Evolutionary conservation across 2,888 invertebrate species (phyloP).

Genomic region (Zygogramma bicolorata): DNA sequence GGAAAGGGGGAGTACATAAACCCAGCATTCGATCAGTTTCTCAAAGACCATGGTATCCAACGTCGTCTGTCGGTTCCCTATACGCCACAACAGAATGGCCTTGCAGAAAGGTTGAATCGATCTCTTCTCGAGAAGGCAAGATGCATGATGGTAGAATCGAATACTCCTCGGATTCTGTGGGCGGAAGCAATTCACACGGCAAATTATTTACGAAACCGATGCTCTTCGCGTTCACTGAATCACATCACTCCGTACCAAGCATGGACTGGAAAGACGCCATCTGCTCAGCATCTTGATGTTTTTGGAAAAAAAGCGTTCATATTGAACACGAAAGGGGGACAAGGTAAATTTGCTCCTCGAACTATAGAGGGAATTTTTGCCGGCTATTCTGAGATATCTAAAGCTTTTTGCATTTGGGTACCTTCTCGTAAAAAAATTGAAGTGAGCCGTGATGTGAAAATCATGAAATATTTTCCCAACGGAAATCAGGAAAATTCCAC

Average conservation of each 20-base stretch:
- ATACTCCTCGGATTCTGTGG: no score
- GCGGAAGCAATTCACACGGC: neutral
- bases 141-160: no score
- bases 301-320: neutral
- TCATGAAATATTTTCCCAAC: no score
- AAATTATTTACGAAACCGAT: slow-evolving; percentile 3
- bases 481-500: neutral
- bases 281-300: neutral
- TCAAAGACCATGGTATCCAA: neutral
- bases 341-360: neutral
- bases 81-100: slow-evolving; percentile 56
- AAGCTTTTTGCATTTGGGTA: neutral
- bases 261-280: neutral
- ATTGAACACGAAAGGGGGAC: neutral
- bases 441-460: neutral
- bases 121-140: no score
- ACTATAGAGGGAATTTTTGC: neutral
- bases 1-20: neutral
- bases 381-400: neutral
- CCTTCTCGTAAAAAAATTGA: neutral
- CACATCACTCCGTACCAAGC: neutral
- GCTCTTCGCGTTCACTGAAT: neutral
- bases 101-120: slow-evolving; percentile 52
- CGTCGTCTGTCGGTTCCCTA: slow-evolving; percentile 34
- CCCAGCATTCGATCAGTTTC: neutral